Evolutionary conservation across 2,113 vertebrate genomes (phyloP), one percentile per base, ranked within the genome.

Genomic region (Erythrolamprus reginae): DNA sequence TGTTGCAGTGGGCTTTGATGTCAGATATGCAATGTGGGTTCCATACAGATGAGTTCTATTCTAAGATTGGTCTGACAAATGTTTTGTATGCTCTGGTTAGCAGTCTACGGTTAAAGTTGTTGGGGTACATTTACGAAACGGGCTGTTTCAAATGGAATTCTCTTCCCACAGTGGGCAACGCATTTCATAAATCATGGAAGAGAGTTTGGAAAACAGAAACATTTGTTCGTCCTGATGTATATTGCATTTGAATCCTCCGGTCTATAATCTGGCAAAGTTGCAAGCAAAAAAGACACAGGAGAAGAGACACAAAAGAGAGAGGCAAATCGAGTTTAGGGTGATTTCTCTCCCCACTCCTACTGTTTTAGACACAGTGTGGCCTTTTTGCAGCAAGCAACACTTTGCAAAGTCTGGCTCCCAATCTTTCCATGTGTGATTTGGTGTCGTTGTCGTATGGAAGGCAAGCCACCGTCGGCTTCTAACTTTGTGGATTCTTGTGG

Each of bases 81-180:
- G n/a, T n/a, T n/a, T n/a, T n/a, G n/a, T n/a, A n/a, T n/a, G n/a
- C n/a, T n/a, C n/a, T n/a, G n/a, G n/a, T n/a, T n/a, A n/a, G n/a
- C n/a, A n/a, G n/a, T n/a, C n/a, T n/a, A n/a, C n/a, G n/a, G n/a
- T n/a, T n/a, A n/a, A n/a, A n/a, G n/a, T n/a, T n/a, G n/a, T n/a
- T n/a, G n/a, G 96, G 97, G 97, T 97, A 98, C 98, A 98, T 98
- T 98, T 98, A 98, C 98, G 98, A 98, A 98, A 98, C 97, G 97
- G 97, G 98, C 97, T 97, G 97, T 98, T 98, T 98, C 98, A 97
- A 97, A 97, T 97, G 96, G 97, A 98, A 97, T 98, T 98, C 97
- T 98, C 98, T 98, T 96, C 97, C 97, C 96, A 96, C 96, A 91
- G 97, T 97, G 97, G 98, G 97, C 96, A 94, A 95, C 97, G 98